phyloP scores from a whole-genome alignment of 2,888 invertebrate genomes.

The Eupithecia abbreviata region DNA sequence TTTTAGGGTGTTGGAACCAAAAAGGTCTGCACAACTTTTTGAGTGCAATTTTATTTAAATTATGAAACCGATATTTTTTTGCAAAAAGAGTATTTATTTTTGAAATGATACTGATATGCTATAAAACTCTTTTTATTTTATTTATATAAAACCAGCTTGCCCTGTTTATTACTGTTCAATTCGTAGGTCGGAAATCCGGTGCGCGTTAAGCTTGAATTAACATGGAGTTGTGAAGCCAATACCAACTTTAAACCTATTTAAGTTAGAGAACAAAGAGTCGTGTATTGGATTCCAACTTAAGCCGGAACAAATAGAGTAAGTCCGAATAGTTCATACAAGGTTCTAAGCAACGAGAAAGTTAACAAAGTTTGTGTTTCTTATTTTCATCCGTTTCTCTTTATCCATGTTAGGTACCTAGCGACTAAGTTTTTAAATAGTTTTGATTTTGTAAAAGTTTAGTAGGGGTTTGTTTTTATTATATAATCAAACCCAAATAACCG shows the following conservation, averaged over 20 bases:
- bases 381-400: not conserved
- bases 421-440: not conserved
- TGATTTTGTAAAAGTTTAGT: no score
- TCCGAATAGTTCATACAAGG: not conserved
- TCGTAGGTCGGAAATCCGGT: not conserved
- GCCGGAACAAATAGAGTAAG: not conserved
- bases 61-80: no score
- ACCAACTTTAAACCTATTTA: conserved; percentile 40
- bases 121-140: no score
- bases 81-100: no score
- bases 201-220: conserved; percentile 16
- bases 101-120: no score
- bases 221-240: conserved; percentile 19
- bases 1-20: no score
- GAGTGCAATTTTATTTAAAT: no score
- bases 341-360: not conserved
- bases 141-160: not conserved
- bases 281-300: conserved; percentile 39
- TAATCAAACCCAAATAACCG: no score
- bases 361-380: not conserved
- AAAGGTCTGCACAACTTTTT: no score
- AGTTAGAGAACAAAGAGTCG: conserved; percentile 38
- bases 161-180: not conserved
- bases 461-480: no score
- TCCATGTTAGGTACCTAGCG: not conserved